Conservation (phyloP, 2,888 invertebrate genomes). For the Metacarcinus magister region DNA sequence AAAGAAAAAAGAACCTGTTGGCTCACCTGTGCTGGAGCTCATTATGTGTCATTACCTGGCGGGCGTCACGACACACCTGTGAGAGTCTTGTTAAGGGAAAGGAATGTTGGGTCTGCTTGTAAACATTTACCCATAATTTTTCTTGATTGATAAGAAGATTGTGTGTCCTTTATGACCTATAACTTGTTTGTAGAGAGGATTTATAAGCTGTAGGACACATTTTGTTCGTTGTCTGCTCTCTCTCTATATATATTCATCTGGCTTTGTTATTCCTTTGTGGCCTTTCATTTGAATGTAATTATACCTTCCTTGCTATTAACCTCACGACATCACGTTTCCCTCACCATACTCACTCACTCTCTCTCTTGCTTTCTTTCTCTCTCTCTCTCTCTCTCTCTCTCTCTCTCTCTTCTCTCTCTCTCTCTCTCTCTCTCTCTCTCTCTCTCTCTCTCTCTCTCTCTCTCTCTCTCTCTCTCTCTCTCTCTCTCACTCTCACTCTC, state of each 20-base stretch:
- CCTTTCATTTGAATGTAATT: not conserved
- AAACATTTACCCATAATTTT: not conserved
- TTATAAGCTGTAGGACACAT: not conserved
- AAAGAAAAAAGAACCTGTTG: not conserved
- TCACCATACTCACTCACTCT: not conserved
- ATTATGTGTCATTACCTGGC: constrained; percentile 38
- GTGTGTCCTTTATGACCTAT: not conserved
- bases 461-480: not conserved
- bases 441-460: not conserved
- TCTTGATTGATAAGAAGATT: not conserved
- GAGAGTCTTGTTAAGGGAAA: not conserved
- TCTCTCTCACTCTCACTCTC: not conserved
- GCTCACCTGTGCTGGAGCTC: not conserved
- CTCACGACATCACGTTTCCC: not conserved
- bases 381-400: constrained; percentile 18
- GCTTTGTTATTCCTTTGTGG: not conserved
- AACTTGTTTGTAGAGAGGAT: not conserved
- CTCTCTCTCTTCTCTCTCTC: constrained; percentile 8
- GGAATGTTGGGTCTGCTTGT: not conserved
- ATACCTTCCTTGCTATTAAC: not conserved
- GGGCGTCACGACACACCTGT: constrained; percentile 1
- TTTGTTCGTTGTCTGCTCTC: not conserved
- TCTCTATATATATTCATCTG: not conserved
- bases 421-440: constrained; percentile 28
- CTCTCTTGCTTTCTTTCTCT: not conserved